A percentile compares a stretch with the other conserved stretches of the same genome.
Evolutionary conservation across 2,113 vertebrate species (phyloP).

Genomic region (Etia nguti): DNA sequence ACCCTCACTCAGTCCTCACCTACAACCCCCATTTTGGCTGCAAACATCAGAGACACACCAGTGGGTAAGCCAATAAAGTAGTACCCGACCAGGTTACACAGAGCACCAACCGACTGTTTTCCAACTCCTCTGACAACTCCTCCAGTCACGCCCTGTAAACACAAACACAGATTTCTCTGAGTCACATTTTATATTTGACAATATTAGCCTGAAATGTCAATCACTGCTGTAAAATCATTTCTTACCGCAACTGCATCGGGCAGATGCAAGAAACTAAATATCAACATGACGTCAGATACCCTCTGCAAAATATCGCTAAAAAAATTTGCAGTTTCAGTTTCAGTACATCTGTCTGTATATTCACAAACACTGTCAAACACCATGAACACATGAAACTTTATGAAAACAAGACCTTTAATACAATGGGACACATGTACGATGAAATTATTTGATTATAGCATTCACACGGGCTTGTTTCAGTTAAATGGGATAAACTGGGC

Average conservation of each 20-base stretch:
- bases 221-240: neutral
- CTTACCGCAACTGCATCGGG: conserved; percentile 64
- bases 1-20: conserved; percentile 40
- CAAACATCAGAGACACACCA: conserved; percentile 79
- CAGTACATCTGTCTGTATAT: neutral
- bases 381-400: neutral
- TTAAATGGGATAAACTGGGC: neutral
- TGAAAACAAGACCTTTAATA: neutral
- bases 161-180: neutral
- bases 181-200: neutral
- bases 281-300: conserved; percentile 58
- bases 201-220: neutral
- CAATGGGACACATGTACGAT: neutral
- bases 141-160: conserved; percentile 66
- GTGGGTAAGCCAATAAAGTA: conserved; percentile 79
- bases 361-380: neutral
- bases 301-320: conserved; percentile 62
- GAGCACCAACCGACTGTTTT: conserved; percentile 80
- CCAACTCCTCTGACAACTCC: conserved; percentile 82
- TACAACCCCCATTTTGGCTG: conserved; percentile 72
- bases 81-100: conserved; percentile 74
- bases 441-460: neutral
- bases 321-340: neutral
- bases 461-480: neutral
- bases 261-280: conserved; percentile 58